These are phyloP conservation scores for Tauraco erythrolophus DNA, from an alignment of 2,113 vertebrate genomes.

Conservation along the genomic window DNA sequence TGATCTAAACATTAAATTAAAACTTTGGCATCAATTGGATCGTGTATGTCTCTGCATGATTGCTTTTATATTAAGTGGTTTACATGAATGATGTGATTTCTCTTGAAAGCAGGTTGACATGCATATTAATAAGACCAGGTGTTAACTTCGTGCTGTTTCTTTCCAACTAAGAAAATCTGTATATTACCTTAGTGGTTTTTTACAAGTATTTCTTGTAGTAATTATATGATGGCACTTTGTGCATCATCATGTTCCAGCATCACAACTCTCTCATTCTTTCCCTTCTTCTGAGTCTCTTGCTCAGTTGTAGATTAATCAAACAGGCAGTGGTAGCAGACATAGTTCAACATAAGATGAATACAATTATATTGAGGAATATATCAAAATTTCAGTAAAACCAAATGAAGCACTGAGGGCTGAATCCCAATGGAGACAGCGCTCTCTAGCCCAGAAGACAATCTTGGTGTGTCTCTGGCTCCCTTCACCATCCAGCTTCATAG, in stretches of 20 bases:
- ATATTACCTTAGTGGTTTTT: conserved; percentile 62
- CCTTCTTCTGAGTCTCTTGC: neutral
- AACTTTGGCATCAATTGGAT: conserved; percentile 74
- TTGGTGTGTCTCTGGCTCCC: neutral
- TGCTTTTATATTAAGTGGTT: conserved; percentile 82
- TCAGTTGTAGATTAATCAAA: neutral
- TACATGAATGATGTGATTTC: conserved; percentile 78
- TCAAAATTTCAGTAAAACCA: neutral
- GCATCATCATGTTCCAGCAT: neutral
- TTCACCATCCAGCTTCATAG: neutral
- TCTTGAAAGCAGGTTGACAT: conserved; percentile 79
- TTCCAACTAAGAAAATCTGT: conserved; percentile 71
- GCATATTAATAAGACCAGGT: conserved; percentile 83
- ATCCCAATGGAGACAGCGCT: neutral
- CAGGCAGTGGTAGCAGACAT: neutral
- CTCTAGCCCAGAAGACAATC: neutral
- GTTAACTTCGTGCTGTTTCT: conserved; percentile 76
- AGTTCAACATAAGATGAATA: neutral
- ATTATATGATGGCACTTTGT: conserved; percentile 36
- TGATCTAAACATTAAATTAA: conserved; percentile 79
- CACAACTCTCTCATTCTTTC: neutral
- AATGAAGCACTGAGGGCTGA: neutral
- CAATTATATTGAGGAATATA: neutral
- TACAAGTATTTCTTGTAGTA: conserved; percentile 73
- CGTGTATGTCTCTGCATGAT: conserved; percentile 68